Evolutionary conservation across 92 coral and sea anemone species (phyloP).

Genomic region (Bergia sp.): DNA sequence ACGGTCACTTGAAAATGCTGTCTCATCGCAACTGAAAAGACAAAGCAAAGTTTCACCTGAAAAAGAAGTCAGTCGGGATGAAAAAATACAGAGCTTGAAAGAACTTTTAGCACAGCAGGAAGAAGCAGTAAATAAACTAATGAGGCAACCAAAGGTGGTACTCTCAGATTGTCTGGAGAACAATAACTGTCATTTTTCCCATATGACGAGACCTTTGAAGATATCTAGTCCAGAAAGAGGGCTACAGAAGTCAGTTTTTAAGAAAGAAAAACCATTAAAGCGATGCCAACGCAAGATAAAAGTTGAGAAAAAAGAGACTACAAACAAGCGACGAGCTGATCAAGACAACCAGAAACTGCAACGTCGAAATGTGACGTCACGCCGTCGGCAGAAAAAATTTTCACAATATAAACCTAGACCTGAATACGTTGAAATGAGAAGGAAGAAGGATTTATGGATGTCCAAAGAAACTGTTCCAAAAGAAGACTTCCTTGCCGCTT

Average conservation of each 20-base stretch:
- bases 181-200: background rate
- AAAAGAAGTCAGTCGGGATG: slow-evolving; percentile 18
- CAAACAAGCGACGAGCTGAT: slow-evolving; percentile 29
- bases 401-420: slow-evolving; percentile 33
- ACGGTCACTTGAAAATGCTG: background rate
- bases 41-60: background rate
- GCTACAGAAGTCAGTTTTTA: background rate
- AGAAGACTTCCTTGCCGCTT: slow-evolving; percentile 25
- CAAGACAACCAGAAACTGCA: background rate
- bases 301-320: background rate
- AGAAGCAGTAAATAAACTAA: slow-evolving; percentile 11
- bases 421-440: slow-evolving; percentile 40
- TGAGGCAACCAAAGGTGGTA: slow-evolving; percentile 30
- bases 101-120: slow-evolving; percentile 21
- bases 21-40: background rate
- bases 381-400: slow-evolving; percentile 39
- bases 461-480: slow-evolving; percentile 24
- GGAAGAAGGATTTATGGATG: slow-evolving; percentile 42
- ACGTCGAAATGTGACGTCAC: slow-evolving; percentile 41
- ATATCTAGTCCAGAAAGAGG: background rate
- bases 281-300: slow-evolving; percentile 16
- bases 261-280: slow-evolving; percentile 16
- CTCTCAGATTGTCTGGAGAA: slow-evolving; percentile 32
- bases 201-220: slow-evolving; percentile 6
- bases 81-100: slow-evolving; percentile 16